Evolutionary conservation across 2,888 invertebrate genomes (phyloP).

Genomic region (Parelbella ahira): DNA sequence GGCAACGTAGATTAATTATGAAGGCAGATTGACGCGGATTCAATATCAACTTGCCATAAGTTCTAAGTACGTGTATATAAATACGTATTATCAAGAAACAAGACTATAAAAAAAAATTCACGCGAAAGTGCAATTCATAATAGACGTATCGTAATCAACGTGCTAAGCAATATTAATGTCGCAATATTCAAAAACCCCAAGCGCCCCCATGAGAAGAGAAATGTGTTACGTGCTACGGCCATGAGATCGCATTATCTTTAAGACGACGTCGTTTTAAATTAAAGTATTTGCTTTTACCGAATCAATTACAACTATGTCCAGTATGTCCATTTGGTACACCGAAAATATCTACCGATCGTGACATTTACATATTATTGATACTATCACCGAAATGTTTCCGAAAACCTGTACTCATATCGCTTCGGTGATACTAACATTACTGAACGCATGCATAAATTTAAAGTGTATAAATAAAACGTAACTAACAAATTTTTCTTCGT

Average conservation of each 20-base stretch:
- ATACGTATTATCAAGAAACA: too few species aligned
- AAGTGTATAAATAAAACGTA: slow-evolving; percentile 24
- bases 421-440: slow-evolving; percentile 26
- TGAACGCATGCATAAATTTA: slow-evolving; percentile 29
- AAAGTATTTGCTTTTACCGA: slow-evolving; percentile 18
- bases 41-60: too few species aligned
- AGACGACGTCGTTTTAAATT: slow-evolving; percentile 22
- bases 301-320: slow-evolving; percentile 18
- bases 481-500: slow-evolving; percentile 30
- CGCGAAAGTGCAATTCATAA: too few species aligned
- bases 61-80: too few species aligned
- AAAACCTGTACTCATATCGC: slow-evolving; percentile 32
- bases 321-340: slow-evolving; percentile 24
- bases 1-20: not conserved
- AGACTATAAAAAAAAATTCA: too few species aligned
- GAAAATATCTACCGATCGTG: slow-evolving; percentile 27
- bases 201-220: too few species aligned
- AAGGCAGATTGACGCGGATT: too few species aligned
- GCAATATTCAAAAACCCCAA: too few species aligned
- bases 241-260: too few species aligned
- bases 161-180: too few species aligned
- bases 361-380: slow-evolving; percentile 38
- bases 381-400: slow-evolving; percentile 35
- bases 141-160: too few species aligned
- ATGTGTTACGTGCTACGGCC: too few species aligned